Percentiles rank a stretch among this genome's conserved stretches.
Conservation (phyloP, 2,888 invertebrate species). For the Netelia melanura region DNA sequence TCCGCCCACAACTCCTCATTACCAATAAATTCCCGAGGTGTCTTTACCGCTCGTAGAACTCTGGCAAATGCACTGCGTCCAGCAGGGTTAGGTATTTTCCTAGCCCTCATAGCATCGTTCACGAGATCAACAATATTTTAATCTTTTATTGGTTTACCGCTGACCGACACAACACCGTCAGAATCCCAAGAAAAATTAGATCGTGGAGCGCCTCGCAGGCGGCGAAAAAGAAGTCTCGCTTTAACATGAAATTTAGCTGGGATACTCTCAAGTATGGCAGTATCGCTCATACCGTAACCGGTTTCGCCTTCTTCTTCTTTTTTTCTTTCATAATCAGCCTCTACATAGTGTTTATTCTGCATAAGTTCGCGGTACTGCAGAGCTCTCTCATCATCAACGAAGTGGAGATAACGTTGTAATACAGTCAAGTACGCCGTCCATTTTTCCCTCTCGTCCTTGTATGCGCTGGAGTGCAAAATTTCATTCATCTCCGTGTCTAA, state of each 20-base stretch:
- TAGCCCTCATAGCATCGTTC: background rate
- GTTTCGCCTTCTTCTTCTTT: background rate
- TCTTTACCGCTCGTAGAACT: conserved; percentile 29
- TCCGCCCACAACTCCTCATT: conserved; percentile 19
- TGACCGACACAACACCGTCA: conserved; percentile 1
- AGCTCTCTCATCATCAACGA: conserved; percentile 23
- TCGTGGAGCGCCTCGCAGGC: background rate
- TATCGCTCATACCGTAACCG: background rate
- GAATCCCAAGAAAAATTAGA: background rate
- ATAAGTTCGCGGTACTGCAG: conserved; percentile 3
- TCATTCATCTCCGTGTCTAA: conserved; percentile 52
- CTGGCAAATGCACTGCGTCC: conserved; percentile 43
- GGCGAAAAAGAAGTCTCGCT: background rate
- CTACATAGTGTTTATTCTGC: background rate
- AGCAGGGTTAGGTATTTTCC: too few species aligned
- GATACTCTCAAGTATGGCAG: background rate
- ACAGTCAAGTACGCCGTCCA: conserved; percentile 58
- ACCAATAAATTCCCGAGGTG: conserved; percentile 41
- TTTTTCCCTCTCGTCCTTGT: conserved; percentile 57
- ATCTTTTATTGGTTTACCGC: conserved; percentile 25
- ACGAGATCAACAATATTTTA: conserved; percentile 60
- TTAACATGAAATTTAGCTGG: background rate
- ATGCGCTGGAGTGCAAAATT: conserved; percentile 52
- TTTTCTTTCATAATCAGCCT: too few species aligned
- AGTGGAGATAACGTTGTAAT: conserved; percentile 54